Conservation (phyloP, 1,140 invertebrate genomes). For the Cheumatopsyche charites region DNA sequence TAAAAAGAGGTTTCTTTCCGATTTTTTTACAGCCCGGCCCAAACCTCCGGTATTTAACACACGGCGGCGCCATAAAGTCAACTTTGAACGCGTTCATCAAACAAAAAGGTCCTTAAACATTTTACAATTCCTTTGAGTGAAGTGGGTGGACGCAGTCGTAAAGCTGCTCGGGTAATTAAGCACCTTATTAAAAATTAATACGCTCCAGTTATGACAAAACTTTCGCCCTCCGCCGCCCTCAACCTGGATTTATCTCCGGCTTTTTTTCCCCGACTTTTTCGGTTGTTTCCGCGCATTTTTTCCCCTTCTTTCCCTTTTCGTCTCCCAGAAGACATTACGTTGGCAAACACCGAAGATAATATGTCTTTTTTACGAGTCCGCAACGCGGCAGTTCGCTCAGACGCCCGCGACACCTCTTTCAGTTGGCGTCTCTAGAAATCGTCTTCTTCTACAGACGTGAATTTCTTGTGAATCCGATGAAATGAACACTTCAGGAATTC, state of each 20-base stretch:
- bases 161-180: slow-evolving; percentile 37
- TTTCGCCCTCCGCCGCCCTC: slow-evolving; percentile 20
- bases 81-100: slow-evolving; percentile 13
- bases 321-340: slow-evolving; percentile 32
- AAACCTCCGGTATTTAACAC: slow-evolving; percentile 7
- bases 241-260: slow-evolving; percentile 2
- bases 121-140: slow-evolving; percentile 38
- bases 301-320: slow-evolving; percentile 15
- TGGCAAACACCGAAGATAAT: slow-evolving; percentile 39
- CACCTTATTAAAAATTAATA: slow-evolving; percentile 44
- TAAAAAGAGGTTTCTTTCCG: no score
- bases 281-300: slow-evolving; percentile 22
- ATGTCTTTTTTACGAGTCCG: slow-evolving; percentile 45
- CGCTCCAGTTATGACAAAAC: slow-evolving; percentile 37
- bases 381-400: slow-evolving; percentile 42
- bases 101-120: slow-evolving; percentile 40
- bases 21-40: no score
- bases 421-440: not conserved
- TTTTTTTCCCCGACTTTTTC: not conserved
- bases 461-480: not conserved
- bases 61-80: slow-evolving; percentile 14
- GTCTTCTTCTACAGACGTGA: not conserved
- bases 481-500: slow-evolving; percentile 2
- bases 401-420: slow-evolving; percentile 37
- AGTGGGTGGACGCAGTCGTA: slow-evolving; percentile 7